Base-by-base conservation (phyloP, 2,888 invertebrate genomes). In the Drosophila melanocephala region DNA sequence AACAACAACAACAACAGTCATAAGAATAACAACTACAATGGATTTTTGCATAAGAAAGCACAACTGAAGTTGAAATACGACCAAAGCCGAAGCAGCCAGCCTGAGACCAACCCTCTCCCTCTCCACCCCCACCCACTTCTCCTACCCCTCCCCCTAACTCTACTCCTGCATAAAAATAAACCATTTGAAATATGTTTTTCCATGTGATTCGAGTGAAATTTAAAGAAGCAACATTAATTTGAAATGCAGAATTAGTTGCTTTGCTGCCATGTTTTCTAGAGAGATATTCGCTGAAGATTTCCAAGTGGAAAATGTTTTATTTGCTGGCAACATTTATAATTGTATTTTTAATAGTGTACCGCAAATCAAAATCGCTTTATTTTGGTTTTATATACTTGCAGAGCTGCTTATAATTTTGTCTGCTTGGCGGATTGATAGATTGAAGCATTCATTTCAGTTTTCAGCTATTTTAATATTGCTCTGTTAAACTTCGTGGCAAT, bases 41-140 rank as follows among this genome's bases (percentile, higher is more conserved):
- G 62, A 75, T 72, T 83, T 86, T 88, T 89, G 86, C 86, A 86
- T 89, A 90, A 86, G 86, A 86, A 86, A 74, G 74, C 61, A 60
- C 60, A 68, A 73, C 75, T 83, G 81, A 78, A 90, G 90, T 81
- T 83, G 80, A 79, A 83, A 80, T 76, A 86, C 86, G 84, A 72
- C 77, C 72, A 67, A 77, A 53, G 30, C 51, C 55, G 37, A 44
- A 53, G 53, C 53, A 60, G 63, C 64, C 42, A 63, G 51, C 63
- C 52, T 52, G 6, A 37, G 35, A 47, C 30, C 30, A 19, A 56
- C 33, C 19, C 6, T 22, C 22, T 16, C 26, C 12, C n/a, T 2
- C 26, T 2, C 26, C 28, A 9, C 5, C 3, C 1, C 55, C 22
- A 16, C 0, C 37, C 6, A 26, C 35, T 12, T 55, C 35, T 19